A percentile compares a stretch with the other conserved stretches of the same genome.
phyloP scores from a whole-genome alignment of 2,888 invertebrate species.

The Latrodectus hesperus region DNA sequence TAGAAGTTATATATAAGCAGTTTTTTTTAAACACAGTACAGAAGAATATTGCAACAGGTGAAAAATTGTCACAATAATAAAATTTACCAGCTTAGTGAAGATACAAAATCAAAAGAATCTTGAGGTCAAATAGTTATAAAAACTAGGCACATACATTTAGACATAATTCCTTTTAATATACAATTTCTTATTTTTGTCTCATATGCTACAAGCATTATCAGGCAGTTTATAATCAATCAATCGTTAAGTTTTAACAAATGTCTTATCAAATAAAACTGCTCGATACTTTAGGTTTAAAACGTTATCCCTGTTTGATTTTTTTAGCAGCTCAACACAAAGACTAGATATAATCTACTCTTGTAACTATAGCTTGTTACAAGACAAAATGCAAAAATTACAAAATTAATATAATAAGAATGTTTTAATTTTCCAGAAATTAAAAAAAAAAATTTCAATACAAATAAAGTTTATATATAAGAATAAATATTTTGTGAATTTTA shows the following conservation, averaged over 20 bases:
- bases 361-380: too few species aligned
- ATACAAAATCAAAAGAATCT: slow-evolving; percentile 51
- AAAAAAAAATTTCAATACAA: too few species aligned
- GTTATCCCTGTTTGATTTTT: too few species aligned
- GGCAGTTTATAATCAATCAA: neutral
- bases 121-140: slow-evolving; percentile 55
- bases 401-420: too few species aligned
- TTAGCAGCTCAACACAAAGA: too few species aligned
- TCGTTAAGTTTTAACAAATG: neutral
- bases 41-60: slow-evolving; percentile 47
- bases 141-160: slow-evolving; percentile 65
- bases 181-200: neutral
- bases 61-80: slow-evolving; percentile 55
- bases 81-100: slow-evolving; percentile 53
- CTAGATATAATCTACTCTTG: too few species aligned
- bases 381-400: too few species aligned
- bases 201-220: neutral
- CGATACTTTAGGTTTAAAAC: too few species aligned
- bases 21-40: slow-evolving; percentile 49
- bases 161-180: slow-evolving; percentile 41
- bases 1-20: slow-evolving; percentile 53
- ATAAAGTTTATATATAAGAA: too few species aligned
- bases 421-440: too few species aligned
- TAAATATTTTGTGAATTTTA: too few species aligned
- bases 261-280: neutral